phyloP scores from a whole-genome alignment of 2,888 invertebrate species.

The Chloroclysta siterata region DNA sequence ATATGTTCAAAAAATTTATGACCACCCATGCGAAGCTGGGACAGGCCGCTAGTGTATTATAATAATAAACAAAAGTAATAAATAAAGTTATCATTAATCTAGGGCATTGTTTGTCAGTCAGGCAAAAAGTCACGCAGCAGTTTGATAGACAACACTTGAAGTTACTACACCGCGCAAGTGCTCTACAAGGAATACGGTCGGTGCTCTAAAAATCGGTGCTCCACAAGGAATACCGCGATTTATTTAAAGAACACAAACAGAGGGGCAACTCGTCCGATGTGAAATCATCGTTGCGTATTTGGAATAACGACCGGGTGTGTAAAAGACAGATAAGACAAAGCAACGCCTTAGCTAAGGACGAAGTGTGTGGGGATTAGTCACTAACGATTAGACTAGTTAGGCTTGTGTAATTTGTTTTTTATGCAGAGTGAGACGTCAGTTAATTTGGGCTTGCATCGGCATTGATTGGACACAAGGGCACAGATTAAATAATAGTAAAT shows the following conservation, averaged over 20 bases:
- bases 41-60: no score
- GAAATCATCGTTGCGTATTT: slow-evolving; percentile 46
- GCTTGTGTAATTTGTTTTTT: slow-evolving; percentile 22
- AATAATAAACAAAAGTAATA: no score
- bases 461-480: not conserved
- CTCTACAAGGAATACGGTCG: not conserved
- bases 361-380: slow-evolving; percentile 31
- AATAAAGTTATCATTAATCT: no score
- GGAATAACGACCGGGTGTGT: slow-evolving; percentile 24
- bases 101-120: no score
- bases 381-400: slow-evolving; percentile 10
- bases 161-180: no score
- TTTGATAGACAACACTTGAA: no score
- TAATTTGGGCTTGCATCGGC: slow-evolving; percentile 1
- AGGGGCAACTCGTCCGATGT: slow-evolving; percentile 35
- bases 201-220: not conserved
- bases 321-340: slow-evolving; percentile 25
- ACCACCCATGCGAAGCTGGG: no score
- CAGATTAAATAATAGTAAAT: no score
- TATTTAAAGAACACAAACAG: slow-evolving; percentile 52
- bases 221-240: not conserved
- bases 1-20: no score
- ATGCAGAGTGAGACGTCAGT: slow-evolving; percentile 14
- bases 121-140: no score
- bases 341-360: slow-evolving; percentile 12